Conservation (phyloP, 1,140 invertebrate species). For the Temnothorax curvispinosus region DNA sequence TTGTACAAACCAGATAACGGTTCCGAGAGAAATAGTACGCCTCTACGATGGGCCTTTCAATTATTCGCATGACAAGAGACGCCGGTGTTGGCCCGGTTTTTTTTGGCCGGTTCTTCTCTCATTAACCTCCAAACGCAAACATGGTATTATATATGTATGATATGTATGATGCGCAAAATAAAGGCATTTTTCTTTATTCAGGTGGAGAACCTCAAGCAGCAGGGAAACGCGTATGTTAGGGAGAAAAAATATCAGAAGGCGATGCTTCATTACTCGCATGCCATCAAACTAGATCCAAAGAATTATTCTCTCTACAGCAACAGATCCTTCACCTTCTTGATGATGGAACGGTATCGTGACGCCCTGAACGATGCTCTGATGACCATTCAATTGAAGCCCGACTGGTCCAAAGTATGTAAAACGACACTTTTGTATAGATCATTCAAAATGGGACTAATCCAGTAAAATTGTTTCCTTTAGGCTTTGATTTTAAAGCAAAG, state of each 20-base stretch:
- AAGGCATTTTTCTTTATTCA: constrained; percentile 64
- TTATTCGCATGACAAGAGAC: not conserved
- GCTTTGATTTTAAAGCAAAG: not conserved
- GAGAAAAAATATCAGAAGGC: constrained; percentile 91
- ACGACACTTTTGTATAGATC: not conserved
- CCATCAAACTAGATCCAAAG: constrained; percentile 90
- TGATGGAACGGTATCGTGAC: constrained; percentile 91
- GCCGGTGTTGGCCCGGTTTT: no score
- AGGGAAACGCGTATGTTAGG: constrained; percentile 92
- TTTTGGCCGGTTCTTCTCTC: not conserved
- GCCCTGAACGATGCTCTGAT: constrained; percentile 92
- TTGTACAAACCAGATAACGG: not conserved
- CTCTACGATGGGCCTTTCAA: not conserved
- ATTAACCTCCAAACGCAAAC: constrained; percentile 19
- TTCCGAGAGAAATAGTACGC: not conserved
- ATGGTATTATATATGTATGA: no score
- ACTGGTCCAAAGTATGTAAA: constrained; percentile 91
- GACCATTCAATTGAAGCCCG: constrained; percentile 90
- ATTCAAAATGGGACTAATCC: not conserved
- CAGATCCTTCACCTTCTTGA: constrained; percentile 92
- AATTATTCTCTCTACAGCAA: constrained; percentile 93
- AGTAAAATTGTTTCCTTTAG: not conserved
- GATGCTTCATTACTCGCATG: constrained; percentile 92
- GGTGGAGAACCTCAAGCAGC: constrained; percentile 88
- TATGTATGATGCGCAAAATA: not conserved